Base-by-base conservation (phyloP, 2,797 vertebrate genomes). In the Betta splendens region DNA sequence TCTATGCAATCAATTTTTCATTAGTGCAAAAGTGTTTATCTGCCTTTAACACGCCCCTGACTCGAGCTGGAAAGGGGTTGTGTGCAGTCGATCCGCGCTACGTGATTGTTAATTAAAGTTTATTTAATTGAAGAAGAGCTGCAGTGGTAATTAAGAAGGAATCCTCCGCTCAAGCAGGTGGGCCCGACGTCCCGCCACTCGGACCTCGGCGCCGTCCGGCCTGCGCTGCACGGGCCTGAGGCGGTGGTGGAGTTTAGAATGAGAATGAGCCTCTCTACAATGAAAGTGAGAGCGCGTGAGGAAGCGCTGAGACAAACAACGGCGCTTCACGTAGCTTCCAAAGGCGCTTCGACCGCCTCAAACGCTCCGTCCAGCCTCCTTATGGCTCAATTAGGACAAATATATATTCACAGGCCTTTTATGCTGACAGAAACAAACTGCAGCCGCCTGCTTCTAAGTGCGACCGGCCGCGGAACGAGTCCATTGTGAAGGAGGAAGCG, bases 1-100 rank as follows among this genome's bases (percentile, higher is more conserved):
- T 95, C 93, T 87, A 94, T 94, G 89, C 90, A 95, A 98, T 99
- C 96, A 96, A 98, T 99, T 96, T 96, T 98, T 96, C 97, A 98
- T 99, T 98, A 98, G 92, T 84, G 90, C 87, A 88, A 94, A 94
- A 93, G 95, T 96, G 95, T 98, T 99, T 98, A 98, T 98, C 98
- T 95, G 94, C 90, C 83, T 94, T 93, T 91, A 94, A 92, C 96
- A 97, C 91, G 87, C 89, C 91, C 93, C 91, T 88, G 93, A 93
- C 96, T 94, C 87, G 78, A 91, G 93, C 92, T 86, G 93, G 88
- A 91, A 89, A 54, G 87, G 70, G 94, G 92, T 91, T 91, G 94
- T 86, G 90, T 92, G 79, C 85, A 77, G 94, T 95, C 95, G 94
- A 96, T 97, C 89, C 91, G 87, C 89, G 90, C 94, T 91, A 92